A percentile compares a stretch with the other conserved stretches of the same genome.
phyloP scores from a whole-genome alignment of 2,888 invertebrate genomes.

The Andrena bicolor region DNA sequence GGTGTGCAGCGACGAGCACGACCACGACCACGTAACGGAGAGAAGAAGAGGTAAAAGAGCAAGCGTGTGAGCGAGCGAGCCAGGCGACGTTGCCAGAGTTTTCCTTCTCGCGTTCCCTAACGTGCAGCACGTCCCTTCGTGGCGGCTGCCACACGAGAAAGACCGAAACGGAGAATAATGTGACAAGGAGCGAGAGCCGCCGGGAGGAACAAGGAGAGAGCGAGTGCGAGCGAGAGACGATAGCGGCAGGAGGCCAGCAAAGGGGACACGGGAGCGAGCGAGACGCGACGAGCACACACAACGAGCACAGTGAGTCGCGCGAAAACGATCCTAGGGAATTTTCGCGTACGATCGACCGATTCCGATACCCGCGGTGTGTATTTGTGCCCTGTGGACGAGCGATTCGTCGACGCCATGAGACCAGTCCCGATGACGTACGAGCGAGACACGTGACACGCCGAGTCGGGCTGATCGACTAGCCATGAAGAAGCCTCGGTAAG shows the following conservation, averaged over 20 bases:
- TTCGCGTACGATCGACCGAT: slow-evolving; percentile 25
- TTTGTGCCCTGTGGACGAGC: slow-evolving; percentile 28
- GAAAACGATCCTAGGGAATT: slow-evolving; percentile 57
- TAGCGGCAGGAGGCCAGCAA: neutral
- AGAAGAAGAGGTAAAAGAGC: slow-evolving; percentile 70
- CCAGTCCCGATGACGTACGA: slow-evolving; percentile 70
- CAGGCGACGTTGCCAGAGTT: slow-evolving; percentile 80
- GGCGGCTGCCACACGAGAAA: slow-evolving; percentile 20
- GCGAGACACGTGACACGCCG: slow-evolving; percentile 79
- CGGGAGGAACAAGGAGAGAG: slow-evolving; percentile 20
- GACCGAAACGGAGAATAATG: slow-evolving; percentile 40
- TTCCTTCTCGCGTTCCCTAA: slow-evolving; percentile 64
- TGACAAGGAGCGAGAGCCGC: slow-evolving; percentile 45
- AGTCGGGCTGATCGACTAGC: slow-evolving; percentile 73
- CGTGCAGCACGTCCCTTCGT: slow-evolving; percentile 50
- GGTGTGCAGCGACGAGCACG: slow-evolving; percentile 54
- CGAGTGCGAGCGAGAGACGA: slow-evolving; percentile 4
- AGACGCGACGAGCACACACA: neutral
- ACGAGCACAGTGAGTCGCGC: slow-evolving; percentile 34
- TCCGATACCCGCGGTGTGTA: neutral
- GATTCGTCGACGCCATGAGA: slow-evolving; percentile 75
- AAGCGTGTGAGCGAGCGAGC: slow-evolving; percentile 75
- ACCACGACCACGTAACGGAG: slow-evolving; percentile 62
- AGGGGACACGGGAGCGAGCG: slow-evolving; percentile 22
- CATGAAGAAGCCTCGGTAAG: slow-evolving; percentile 82